These are phyloP conservation scores for Apogon hyalosoma DNA, from an alignment of 2,797 vertebrate species.

Conservation along the genomic window DNA sequence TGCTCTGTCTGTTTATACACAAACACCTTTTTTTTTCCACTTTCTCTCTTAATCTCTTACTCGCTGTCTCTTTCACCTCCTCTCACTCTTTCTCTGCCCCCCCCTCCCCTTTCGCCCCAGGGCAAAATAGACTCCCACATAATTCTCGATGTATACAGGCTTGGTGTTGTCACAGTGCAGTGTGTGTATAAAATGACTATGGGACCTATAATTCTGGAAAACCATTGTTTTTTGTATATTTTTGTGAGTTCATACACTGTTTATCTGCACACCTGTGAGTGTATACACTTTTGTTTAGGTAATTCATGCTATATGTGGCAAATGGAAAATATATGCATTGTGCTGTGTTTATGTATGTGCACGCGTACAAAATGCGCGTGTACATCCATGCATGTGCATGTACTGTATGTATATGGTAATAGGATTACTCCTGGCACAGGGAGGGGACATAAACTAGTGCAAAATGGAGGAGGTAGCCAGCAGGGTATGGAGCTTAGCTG, in stretches of 20 bases:
- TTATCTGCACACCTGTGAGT: conserved; percentile 4
- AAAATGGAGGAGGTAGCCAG: conserved; percentile 97
- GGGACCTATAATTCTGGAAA: conserved; percentile 65
- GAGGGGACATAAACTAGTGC: conserved; percentile 92
- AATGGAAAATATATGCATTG: conserved; percentile 50
- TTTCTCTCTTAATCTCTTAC: conserved; percentile 50
- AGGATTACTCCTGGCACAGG: conserved; percentile 98
- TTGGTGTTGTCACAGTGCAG: conserved; percentile 70
- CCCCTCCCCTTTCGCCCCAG: conserved; percentile 64
- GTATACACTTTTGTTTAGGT: conserved; percentile 23
- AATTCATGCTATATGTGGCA: conserved; percentile 21
- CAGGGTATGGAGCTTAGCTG: conserved; percentile 97
- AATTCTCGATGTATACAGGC: conserved; percentile 76
- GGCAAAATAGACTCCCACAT: conserved; percentile 81
- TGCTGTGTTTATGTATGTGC: conserved; percentile 42
- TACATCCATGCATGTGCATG: conserved; percentile 33
- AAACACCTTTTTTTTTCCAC: conserved; percentile 61
- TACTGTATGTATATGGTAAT: conserved; percentile 90
- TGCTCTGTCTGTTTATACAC: conserved; percentile 65
- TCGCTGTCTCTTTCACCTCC: conserved; percentile 20
- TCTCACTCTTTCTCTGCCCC: conserved; percentile 13
- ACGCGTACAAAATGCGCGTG: background rate
- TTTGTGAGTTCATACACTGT: conserved; percentile 3
- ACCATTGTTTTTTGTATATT: conserved; percentile 59
- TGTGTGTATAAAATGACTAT: conserved; percentile 70